A percentile compares a stretch with the other conserved stretches of the same genome.
These are phyloP conservation scores for Oscheius sp. DNA, from an alignment of 2,888 invertebrate genomes.

Conservation along the genomic window DNA sequence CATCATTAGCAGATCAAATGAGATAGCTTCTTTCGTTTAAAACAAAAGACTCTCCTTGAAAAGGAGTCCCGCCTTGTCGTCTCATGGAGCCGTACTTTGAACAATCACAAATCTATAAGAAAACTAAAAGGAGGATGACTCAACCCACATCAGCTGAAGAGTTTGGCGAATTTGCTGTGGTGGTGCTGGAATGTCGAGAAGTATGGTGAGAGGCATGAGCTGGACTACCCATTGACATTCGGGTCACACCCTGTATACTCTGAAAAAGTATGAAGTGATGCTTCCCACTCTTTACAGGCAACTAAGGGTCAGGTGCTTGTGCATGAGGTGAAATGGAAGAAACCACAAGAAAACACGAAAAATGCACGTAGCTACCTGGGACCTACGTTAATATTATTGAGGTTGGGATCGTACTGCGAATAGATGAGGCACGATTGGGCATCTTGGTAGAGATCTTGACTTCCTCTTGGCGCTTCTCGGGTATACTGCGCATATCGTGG, in stretches of 20 bases:
- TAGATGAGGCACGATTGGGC: slow-evolving; percentile 55
- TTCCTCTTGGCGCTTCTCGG: background rate
- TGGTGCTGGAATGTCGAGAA: slow-evolving; percentile 25
- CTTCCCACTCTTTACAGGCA: background rate
- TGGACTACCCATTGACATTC: slow-evolving; percentile 23
- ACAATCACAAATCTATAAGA: slow-evolving; percentile 58
- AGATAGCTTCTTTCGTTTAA: slow-evolving; percentile 70
- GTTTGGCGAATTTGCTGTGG: slow-evolving; percentile 27
- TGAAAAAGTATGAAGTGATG: slow-evolving; percentile 7
- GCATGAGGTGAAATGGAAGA: slow-evolving; percentile 6
- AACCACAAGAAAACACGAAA: slow-evolving; percentile 3
- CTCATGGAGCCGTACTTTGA: slow-evolving; percentile 60
- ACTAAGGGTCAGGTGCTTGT: slow-evolving; percentile 30
- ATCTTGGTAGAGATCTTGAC: slow-evolving; percentile 16
- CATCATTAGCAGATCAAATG: slow-evolving; percentile 48
- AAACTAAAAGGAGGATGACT: background rate
- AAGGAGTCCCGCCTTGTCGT: slow-evolving; percentile 51
- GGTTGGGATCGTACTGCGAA: slow-evolving; percentile 55
- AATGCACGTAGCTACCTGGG: slow-evolving; percentile 15
- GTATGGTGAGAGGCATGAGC: slow-evolving; percentile 9
- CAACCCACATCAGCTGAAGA: slow-evolving; percentile 18
- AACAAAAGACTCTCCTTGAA: slow-evolving; percentile 72
- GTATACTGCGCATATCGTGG: slow-evolving; percentile 27
- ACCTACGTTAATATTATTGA: slow-evolving; percentile 51
- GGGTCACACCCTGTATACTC: slow-evolving; percentile 29